These are phyloP conservation scores for Acanthoscelides obtectus DNA, from an alignment of 2,888 invertebrate genomes.

Conservation along the genomic window DNA sequence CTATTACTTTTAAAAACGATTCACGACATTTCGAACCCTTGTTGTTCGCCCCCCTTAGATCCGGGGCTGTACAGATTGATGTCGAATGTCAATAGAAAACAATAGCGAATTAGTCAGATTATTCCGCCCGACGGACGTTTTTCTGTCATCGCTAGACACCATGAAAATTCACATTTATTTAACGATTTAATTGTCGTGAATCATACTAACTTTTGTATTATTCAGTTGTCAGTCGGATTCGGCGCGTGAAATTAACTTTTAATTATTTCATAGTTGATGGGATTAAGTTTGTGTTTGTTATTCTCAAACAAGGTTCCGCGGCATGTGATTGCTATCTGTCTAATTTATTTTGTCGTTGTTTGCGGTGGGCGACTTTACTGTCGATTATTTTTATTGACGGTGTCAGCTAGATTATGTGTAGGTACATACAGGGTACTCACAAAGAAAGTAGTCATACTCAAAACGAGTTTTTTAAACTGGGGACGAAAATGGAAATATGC, in stretches of 20 bases:
- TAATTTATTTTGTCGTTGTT: not conserved
- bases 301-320: slow-evolving; percentile 14
- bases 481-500: no score
- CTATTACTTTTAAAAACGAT: no score
- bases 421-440: no score
- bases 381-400: not conserved
- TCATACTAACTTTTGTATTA: not conserved
- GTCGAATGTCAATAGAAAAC: slow-evolving; percentile 25
- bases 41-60: no score
- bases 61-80: not conserved
- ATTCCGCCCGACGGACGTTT: slow-evolving; percentile 34
- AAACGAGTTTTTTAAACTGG: no score
- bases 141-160: slow-evolving; percentile 27
- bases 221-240: not conserved
- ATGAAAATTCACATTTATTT: slow-evolving; percentile 42
- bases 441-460: no score
- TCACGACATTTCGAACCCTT: no score
- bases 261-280: slow-evolving; percentile 36
- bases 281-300: slow-evolving; percentile 32
- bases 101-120: slow-evolving; percentile 34
- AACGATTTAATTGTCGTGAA: slow-evolving; percentile 40
- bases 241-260: slow-evolving; percentile 43
- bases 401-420: not conserved
- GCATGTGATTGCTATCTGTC: not conserved
- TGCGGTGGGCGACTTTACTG: not conserved